These are phyloP conservation scores for Cyclophora punctaria DNA, from an alignment of 2,888 invertebrate genomes.

Conservation along the genomic window DNA sequence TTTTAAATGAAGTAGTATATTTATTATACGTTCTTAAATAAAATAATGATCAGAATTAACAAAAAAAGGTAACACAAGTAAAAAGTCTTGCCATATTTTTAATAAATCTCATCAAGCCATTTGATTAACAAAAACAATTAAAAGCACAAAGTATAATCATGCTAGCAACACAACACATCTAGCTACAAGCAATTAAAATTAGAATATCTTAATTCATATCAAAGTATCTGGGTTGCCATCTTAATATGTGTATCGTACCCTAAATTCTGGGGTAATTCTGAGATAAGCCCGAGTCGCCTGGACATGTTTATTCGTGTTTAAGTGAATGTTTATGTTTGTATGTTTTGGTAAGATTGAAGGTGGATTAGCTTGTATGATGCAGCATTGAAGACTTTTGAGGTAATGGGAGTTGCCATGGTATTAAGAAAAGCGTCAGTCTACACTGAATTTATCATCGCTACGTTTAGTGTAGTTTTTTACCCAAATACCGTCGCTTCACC, in stretches of 20 bases:
- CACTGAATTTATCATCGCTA: too few relatives aligned
- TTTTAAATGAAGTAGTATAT: background rate
- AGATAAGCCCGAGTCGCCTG: constrained; percentile 57
- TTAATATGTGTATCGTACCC: constrained; percentile 68
- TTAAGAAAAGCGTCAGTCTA: too few relatives aligned
- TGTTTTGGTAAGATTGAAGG: constrained; percentile 3
- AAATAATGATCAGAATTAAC: background rate
- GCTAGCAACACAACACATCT: constrained; percentile 32
- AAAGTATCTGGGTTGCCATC: constrained; percentile 73
- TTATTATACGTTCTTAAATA: background rate
- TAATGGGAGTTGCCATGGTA: too few relatives aligned
- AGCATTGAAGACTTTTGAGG: too few relatives aligned
- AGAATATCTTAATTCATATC: constrained; percentile 85
- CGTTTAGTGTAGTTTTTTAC: too few relatives aligned
- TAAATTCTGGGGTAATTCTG: constrained; percentile 62
- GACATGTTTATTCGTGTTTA: constrained; percentile 66
- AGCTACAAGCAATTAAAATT: constrained; percentile 70
- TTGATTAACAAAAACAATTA: background rate
- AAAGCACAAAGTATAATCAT: too few relatives aligned
- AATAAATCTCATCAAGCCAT: background rate
- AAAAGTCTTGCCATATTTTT: background rate
- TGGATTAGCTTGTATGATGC: too few relatives aligned
- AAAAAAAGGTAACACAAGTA: background rate
- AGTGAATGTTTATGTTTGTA: constrained; percentile 52
- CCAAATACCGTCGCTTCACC: too few relatives aligned